Evolutionary conservation across 2,797 vertebrate genomes (phyloP).

Genomic region (Galagoides demidoff): DNA sequence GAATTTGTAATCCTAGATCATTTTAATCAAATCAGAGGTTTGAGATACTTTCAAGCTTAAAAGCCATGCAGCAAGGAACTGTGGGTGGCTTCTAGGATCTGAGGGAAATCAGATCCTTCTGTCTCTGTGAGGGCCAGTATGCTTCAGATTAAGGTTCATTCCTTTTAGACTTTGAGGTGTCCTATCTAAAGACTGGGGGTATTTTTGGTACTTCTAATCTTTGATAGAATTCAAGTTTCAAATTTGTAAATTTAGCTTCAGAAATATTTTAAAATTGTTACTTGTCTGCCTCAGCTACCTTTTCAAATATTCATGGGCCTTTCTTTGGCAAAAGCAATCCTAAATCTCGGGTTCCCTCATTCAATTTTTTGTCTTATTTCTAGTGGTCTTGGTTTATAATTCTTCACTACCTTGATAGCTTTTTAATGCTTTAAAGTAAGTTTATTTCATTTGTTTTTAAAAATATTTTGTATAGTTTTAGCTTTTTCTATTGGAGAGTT

Average conservation of each 20-base stretch:
- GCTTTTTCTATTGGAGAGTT: not conserved
- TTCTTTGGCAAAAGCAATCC: not conserved
- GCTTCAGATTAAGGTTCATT: not conserved
- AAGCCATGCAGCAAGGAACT: not conserved
- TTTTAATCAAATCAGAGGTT: not conserved
- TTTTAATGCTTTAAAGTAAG: not conserved
- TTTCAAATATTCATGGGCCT: not conserved
- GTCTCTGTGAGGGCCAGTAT: not conserved
- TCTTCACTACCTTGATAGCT: not conserved
- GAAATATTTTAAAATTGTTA: not conserved
- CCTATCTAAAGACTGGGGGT: not conserved
- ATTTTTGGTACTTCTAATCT: not conserved
- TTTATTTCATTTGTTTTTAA: not conserved
- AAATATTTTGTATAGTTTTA: not conserved
- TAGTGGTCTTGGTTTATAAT: not conserved
- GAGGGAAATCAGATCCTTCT: not conserved
- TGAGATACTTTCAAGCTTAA: not conserved
- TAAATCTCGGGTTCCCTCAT: not conserved
- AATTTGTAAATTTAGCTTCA: not conserved
- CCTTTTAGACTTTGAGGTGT: not conserved
- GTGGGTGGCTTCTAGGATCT: not conserved
- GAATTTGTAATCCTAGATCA: not conserved
- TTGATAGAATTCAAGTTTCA: not conserved
- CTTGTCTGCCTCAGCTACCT: not conserved
- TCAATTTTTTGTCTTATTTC: not conserved